phyloP scores from a whole-genome alignment of 2,113 vertebrate genomes.

The Pogona vitticeps region DNA sequence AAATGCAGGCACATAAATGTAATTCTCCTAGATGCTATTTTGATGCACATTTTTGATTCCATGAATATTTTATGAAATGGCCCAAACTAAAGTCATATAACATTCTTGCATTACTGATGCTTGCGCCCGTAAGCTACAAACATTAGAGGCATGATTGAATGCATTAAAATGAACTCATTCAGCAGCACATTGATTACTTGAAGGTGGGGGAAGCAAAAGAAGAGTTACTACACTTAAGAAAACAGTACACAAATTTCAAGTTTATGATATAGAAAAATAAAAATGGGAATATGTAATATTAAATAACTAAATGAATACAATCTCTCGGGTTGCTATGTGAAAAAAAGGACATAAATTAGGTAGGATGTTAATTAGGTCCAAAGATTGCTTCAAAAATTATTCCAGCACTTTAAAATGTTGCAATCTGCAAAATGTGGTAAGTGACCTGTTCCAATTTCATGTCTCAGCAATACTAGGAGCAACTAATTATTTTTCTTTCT shows the following conservation, averaged over 20 bases:
- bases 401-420: conserved; percentile 92
- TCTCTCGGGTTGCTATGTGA: conserved; percentile 74
- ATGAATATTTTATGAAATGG: conserved; percentile 98
- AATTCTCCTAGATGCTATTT: conserved; percentile 94
- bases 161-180: conserved; percentile 98
- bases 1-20: conserved; percentile 90
- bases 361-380: conserved; percentile 91
- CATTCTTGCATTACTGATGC: conserved; percentile 95
- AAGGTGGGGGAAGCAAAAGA: conserved; percentile 77
- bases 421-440: conserved; percentile 75
- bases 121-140: conserved; percentile 94
- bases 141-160: conserved; percentile 97
- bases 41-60: conserved; percentile 93
- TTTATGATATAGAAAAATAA: conserved; percentile 71
- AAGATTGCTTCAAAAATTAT: conserved; percentile 86
- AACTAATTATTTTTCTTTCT: conserved; percentile 90
- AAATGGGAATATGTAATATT: conserved; percentile 63
- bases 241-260: conserved; percentile 76
- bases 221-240: conserved; percentile 80
- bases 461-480: conserved; percentile 80
- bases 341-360: conserved; percentile 78
- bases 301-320: conserved; percentile 68
- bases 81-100: conserved; percentile 97
- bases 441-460: conserved; percentile 75
- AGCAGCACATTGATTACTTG: conserved; percentile 96